Evolutionary conservation across 2,113 vertebrate species (phyloP).

Genomic region (Dunckerocampus dactyliophorus): DNA sequence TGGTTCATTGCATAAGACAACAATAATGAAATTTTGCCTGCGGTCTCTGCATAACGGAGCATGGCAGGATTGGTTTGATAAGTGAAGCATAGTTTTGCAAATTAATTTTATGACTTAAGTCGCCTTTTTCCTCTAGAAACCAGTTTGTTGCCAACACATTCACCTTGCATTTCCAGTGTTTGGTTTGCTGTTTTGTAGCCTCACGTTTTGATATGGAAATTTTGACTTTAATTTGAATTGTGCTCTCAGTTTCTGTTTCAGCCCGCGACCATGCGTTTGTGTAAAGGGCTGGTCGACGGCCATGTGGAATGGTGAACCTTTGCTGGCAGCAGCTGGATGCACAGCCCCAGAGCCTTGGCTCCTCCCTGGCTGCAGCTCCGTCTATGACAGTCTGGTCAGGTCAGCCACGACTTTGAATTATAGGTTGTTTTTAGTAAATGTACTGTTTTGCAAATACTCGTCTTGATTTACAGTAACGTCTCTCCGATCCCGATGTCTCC

Average conservation of each 20-base stretch:
- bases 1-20: background rate
- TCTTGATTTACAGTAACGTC: constrained; percentile 42
- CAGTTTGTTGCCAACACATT: background rate
- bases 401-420: constrained; percentile 26
- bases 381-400: constrained; percentile 79
- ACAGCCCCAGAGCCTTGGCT: constrained; percentile 76
- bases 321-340: constrained; percentile 28
- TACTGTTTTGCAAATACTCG: background rate
- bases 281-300: constrained; percentile 58
- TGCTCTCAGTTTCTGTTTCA: constrained; percentile 41
- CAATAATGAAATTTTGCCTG: background rate
- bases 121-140: background rate
- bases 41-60: background rate
- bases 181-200: background rate
- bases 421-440: background rate
- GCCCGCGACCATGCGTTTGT: constrained; percentile 39
- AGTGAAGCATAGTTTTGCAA: background rate
- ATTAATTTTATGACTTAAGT: background rate
- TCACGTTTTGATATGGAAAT: background rate
- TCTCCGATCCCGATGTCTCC: constrained; percentile 45
- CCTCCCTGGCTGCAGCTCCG: constrained; percentile 74
- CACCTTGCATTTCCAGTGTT: too few relatives aligned
- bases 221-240: background rate
- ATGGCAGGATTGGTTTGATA: background rate
- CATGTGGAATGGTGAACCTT: constrained; percentile 56